Conservation (phyloP, 2,888 invertebrate species). For the Zaprionus bogoriensis region DNA sequence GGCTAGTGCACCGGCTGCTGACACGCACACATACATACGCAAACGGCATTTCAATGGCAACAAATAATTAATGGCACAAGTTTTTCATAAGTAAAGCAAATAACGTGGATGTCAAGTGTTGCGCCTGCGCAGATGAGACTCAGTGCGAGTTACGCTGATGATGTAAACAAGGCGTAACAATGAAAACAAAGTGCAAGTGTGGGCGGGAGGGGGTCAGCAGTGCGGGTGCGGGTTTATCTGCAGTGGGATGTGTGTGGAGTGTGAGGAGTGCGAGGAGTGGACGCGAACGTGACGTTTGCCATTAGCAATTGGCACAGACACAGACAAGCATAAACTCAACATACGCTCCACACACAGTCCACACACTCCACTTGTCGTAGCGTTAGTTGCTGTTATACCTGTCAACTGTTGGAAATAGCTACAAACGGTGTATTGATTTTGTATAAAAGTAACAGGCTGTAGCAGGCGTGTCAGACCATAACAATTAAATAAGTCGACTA, state of each 20-base stretch:
- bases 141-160: conserved; percentile 21
- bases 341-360: conserved; percentile 8
- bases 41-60: conserved; percentile 65
- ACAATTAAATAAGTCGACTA: no score
- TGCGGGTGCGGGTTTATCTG: conserved; percentile 36
- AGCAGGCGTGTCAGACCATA: no score
- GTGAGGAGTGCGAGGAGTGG: conserved; percentile 28
- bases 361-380: conserved; percentile 9
- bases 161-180: conserved; percentile 65
- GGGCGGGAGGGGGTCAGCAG: conserved; percentile 19
- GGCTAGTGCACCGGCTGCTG: conserved; percentile 28
- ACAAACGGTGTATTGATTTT: no score
- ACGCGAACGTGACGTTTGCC: conserved; percentile 50
- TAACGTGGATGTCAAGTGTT: conserved; percentile 47
- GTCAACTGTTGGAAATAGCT: no score
- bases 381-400: conserved; percentile 12
- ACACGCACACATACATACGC: conserved; percentile 22
- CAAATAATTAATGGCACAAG: conserved; percentile 52
- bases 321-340: conserved; percentile 1
- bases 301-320: conserved; percentile 60
- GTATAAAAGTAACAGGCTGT: no score
- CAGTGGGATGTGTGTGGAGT: conserved; percentile 8
- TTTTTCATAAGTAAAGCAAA: conserved; percentile 12
- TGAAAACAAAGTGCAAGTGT: conserved; percentile 36
- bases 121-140: conserved; percentile 53